Base-by-base conservation (phyloP, 1,140 invertebrate genomes). In the Tribolium castaneum region DNA sequence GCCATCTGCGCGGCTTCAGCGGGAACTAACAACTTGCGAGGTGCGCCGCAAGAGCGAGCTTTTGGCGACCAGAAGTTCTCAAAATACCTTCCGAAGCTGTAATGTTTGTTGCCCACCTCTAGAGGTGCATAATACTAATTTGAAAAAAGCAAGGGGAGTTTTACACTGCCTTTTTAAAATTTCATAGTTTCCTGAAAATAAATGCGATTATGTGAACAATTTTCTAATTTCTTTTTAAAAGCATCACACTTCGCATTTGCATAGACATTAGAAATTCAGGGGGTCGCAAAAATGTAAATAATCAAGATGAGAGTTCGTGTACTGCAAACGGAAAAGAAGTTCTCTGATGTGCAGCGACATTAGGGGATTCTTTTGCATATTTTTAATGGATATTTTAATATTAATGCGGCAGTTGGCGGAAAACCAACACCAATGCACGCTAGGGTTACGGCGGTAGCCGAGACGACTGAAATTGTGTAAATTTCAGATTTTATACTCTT, bases 341-440 rank as follows among this genome's bases (percentile, higher is more conserved):
- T 52, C 54, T 51, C 54, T 76, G 74, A 76, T 76, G 74, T 76
- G 52, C 59, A 62, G 25, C 45, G 74, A 76, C 74, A 76, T 76
- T 76, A 49, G 74, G 59, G 74, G 66, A 76, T 62, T 62, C 74
- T 62, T 76, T 76, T 76, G 74, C 74, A 76, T 76, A 76, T 62
- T 76, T 76, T 70, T 76, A 76, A 76, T 76, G 74, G 74, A 62
- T 49, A 66, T 76, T 76, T 76, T 66, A 76, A 76, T 76, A 76
- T 76, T 76, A 62, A 76, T 76, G 54, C 45, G 19, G 14, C 34
- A 39, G 71, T 66, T 66, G 59, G 59, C 59, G 30, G 59, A 66
- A 66, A 66, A 66, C 59, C 59, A 66, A 35, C 59, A 66, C 59
- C 22, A 66, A 66, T 66, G 59, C 59, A 66, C 59, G 30, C 30